Evolutionary conservation across 2,797 vertebrate species (phyloP), one percentile per base, ranked within the genome.

Genomic region (Crypturellus tataupa): DNA sequence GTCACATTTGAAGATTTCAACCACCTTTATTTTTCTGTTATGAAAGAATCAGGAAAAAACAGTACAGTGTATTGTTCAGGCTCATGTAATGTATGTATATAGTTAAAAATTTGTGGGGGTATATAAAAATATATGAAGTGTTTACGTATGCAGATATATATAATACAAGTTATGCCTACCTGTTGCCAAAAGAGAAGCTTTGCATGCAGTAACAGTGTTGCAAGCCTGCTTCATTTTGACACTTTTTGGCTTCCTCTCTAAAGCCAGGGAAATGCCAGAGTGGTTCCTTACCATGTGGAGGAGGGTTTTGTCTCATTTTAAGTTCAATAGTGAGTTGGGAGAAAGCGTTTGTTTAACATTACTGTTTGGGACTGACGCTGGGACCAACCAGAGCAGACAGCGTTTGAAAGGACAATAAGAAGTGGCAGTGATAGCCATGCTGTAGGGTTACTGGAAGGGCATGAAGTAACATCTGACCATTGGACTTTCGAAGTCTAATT

Each of bases 381-480:
- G 87, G 82, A 91, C 75, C 88, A 89, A 56, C 92, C 78, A 12
- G 9, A 15, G 88, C 88, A 88, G 96, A 68, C 59, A 27, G 2
- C 65, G 87, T 94, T 93, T 80, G 94, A 80, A 83, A 72, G 3
- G 9, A 59, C 4, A 72, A 95, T 93, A 95, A 94, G 93, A 89
- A 93, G 95, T 90, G 96, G 88, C 94, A 96, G 95, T 19, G 82
- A 97, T 96, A 95, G 71, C 91, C 59, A 8, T 10, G 92, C 95
- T 94, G 87, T 84, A 80, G 94, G 95, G 92, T 96, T 95, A 96
- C 93, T 95, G 94, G 40, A 21, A 95, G 94, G 95, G 85, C 94
- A 95, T 19, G 65, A 62, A 96, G 40, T 91, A 82, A 86, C 29
- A 13, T 88, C 91, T 95, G 94, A 84, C 84, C 65, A 35, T 69